phyloP scores from a whole-genome alignment of 2,888 invertebrate species.

The Melolontha melolontha region DNA sequence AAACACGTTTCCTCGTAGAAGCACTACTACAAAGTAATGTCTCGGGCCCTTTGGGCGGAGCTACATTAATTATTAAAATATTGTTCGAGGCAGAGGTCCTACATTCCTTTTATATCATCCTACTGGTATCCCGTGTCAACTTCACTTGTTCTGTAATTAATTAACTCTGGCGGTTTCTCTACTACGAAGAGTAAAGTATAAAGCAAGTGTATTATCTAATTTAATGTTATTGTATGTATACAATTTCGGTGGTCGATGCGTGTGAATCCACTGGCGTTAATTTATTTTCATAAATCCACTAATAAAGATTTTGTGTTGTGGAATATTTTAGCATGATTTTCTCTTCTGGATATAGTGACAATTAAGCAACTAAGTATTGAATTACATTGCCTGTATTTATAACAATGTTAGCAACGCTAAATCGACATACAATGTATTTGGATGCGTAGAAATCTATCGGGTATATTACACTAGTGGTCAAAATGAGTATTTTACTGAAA shows the following conservation, averaged over 20 bases:
- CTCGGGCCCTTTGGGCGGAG: slow-evolving; percentile 1
- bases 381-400: too few species aligned
- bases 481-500: too few species aligned
- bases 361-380: too few species aligned
- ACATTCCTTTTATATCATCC: slow-evolving; percentile 33
- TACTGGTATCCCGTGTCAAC: slow-evolving; percentile 24
- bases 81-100: slow-evolving; percentile 15
- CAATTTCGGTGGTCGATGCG: slow-evolving; percentile 1
- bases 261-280: neutral
- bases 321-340: too few species aligned
- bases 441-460: too few species aligned
- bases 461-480: too few species aligned
- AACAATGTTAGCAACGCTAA: too few species aligned
- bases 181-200: neutral
- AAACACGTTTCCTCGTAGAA: slow-evolving; percentile 1
- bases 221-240: slow-evolving; percentile 8
- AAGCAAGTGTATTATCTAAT: slow-evolving; percentile 15
- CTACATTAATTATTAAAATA: slow-evolving; percentile 33
- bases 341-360: too few species aligned
- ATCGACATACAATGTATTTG: too few species aligned
- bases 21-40: slow-evolving; percentile 21
- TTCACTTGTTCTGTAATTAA: slow-evolving; percentile 29
- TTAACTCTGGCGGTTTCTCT: slow-evolving; percentile 15
- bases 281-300: neutral
- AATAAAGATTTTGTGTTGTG: too few species aligned